Percentiles rank a stretch among this genome's conserved stretches.
phyloP scores from a whole-genome alignment of 2,888 invertebrate species.

The Meloe dianella region DNA sequence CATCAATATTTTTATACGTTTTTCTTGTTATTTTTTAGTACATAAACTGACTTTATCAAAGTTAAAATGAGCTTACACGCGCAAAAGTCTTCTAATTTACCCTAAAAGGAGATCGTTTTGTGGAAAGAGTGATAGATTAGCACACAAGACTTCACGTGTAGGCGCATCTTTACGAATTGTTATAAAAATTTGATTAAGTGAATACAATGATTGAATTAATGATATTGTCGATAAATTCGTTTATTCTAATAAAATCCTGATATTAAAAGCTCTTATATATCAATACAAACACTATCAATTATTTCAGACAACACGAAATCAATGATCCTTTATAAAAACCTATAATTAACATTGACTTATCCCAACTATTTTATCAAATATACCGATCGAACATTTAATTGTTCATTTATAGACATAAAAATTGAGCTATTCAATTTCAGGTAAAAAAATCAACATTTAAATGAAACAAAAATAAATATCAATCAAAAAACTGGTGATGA shows the following conservation, averaged over 20 bases:
- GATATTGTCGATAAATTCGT: constrained; percentile 56
- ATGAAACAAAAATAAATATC: not conserved
- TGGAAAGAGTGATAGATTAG: not conserved
- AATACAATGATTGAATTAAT: constrained; percentile 32
- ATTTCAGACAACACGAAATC: not conserved
- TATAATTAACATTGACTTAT: constrained; percentile 1
- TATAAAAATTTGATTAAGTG: constrained; percentile 34
- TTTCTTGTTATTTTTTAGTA: not conserved
- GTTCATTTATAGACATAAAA: constrained; percentile 4
- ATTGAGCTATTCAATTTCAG: constrained; percentile 18
- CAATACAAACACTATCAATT: not conserved
- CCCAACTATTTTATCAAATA: constrained; percentile 8
- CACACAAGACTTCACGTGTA: not conserved
- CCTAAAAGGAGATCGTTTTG: no score
- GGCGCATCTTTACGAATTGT: not conserved
- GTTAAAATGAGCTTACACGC: not conserved
- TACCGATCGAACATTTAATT: not conserved
- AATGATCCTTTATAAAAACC: constrained; percentile 5
- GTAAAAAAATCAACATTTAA: not conserved
- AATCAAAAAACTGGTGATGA: not conserved
- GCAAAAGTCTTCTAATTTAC: no score
- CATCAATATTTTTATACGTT: not conserved
- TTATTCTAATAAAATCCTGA: constrained; percentile 32
- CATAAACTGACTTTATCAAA: not conserved
- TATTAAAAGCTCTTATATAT: constrained; percentile 25